Percentiles rank a stretch among this genome's conserved stretches.
Conservation (phyloP, 2,797 vertebrate genomes). For the Xenops minutus region DNA sequence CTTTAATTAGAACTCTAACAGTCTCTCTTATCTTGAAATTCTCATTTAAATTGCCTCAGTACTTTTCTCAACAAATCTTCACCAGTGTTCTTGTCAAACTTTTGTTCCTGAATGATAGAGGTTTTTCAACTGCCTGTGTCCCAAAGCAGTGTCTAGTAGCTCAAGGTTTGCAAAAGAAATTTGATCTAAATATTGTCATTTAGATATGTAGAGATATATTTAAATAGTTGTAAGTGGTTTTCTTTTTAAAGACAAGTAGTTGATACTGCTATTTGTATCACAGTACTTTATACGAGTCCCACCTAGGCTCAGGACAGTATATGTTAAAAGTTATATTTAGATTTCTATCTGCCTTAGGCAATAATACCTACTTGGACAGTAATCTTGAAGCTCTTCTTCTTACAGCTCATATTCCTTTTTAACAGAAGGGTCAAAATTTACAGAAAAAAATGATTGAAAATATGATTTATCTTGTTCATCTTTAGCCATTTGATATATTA, state of each 20-base stretch:
- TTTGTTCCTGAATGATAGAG: conserved; percentile 13
- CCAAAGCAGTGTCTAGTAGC: neutral
- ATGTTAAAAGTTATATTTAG: neutral
- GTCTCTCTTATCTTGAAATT: conserved; percentile 49
- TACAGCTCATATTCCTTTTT: neutral
- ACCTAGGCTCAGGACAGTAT: neutral
- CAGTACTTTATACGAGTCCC: neutral
- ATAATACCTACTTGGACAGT: neutral
- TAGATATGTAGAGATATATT: neutral
- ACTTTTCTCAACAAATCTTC: conserved; percentile 49
- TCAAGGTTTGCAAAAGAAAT: neutral
- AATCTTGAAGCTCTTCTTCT: neutral
- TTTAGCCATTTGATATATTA: neutral
- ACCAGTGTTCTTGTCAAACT: conserved; percentile 33
- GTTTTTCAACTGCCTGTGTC: conserved; percentile 8
- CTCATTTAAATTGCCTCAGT: conserved; percentile 56
- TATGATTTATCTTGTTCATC: neutral
- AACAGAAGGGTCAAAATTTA: neutral
- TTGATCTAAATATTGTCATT: neutral
- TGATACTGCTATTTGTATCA: neutral
- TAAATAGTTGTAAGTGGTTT: neutral
- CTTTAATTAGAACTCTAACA: conserved; percentile 59
- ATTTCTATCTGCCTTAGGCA: neutral
- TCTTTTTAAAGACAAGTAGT: neutral
- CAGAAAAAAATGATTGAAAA: neutral